Base-by-base conservation (phyloP, 2,113 vertebrate genomes). In the Cranoglanis bouderius region DNA sequence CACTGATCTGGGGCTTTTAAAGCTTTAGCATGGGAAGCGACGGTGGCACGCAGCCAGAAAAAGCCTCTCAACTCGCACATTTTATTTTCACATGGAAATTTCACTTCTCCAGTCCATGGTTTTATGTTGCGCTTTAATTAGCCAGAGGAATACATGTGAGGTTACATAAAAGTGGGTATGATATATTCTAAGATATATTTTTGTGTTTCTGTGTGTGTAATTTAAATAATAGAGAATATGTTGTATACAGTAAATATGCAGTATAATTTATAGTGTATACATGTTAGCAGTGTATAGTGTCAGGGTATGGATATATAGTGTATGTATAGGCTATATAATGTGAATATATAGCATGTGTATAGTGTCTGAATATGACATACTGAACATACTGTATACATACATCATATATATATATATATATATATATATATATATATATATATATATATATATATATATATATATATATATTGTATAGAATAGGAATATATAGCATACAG, bases 1-100 rank as follows among this genome's bases (percentile, higher is more conserved):
- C 94, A 94, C 94, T 95, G 94, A 93, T 92, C 93, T 91, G 92
- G 92, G 94, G 94, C 94, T 93, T 94, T 94, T 92, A 93, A 86
- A 93, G 94, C 88, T 93, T 92, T 92, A 91, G 93, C 94, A 92
- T 93, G 90, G 89, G 92, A 95, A 93, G 95, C 92, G 93, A 92
- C 85, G 63, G 91, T 95, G 95, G 95, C 94, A 77, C 32, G 32
- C 67, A 1, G 93, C 95, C 95, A 96, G 92, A 89, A 91, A 78
- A 91, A 89, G 91, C 92, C 92, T 94, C 88, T 94, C 93, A 82
- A 89, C 88, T 84, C 7, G 75, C 65, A 87, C 26, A 19, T 40
- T 87, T 63, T 78, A 90, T 92, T 92, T 93, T 94, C 93, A 92
- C 53, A 43, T 90, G 61, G 59, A 78, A 32, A 55, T 67, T 91